Evolutionary conservation across 2,888 invertebrate species (phyloP), one percentile per base, ranked within the genome.

Genomic region (Macropis europaea): DNA sequence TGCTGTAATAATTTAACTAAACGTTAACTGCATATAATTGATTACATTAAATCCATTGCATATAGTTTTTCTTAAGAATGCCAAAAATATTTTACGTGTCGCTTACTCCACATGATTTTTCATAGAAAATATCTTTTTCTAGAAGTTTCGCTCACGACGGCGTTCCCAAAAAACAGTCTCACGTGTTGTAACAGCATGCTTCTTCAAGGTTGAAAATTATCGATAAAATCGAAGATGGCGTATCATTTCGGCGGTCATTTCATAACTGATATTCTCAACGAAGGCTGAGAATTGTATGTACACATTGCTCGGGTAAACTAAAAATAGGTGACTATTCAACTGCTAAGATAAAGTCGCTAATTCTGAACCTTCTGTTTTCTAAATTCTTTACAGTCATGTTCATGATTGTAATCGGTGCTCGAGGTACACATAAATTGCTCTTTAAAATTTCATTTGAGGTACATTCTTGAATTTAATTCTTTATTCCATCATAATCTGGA

Each of bases 81-180:
- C 48, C 19, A 22, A 59, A 28, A 47, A 11, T 38, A 9, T 50
- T 17, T 6, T 11, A 22, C 28, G 2, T 7, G 3, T 2, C 24
- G 15, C 22, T 30, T n/a, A 3, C 7, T 22, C 2, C 15, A 6
- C 6, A 45, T 45, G 45, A 62, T n/a, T 28, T 13, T 63, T 47
- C 15, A n/a, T 15, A 47, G n/a, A 30, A 47, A 24, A n/a, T 22
- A n/a, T 15, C 19, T 22, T 47, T 56, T 32, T 38, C 38, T 30
- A 13, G 3, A 17, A 22, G 0, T 13, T 60, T 61, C 53, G 69
- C 47, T 62, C 47, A 45, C 22, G 62, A 3, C 56, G 57, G 70
- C 60, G 43, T 32, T 75, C 54, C 57, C 52, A 48, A 45, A 56
- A 26, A 40, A 43, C 13, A 24, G 24, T 22, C 52, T 50, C 24